A percentile compares a stretch with the other conserved stretches of the same genome.
phyloP scores from a whole-genome alignment of 1,140 invertebrate genomes.

The Drosophila elegans region DNA sequence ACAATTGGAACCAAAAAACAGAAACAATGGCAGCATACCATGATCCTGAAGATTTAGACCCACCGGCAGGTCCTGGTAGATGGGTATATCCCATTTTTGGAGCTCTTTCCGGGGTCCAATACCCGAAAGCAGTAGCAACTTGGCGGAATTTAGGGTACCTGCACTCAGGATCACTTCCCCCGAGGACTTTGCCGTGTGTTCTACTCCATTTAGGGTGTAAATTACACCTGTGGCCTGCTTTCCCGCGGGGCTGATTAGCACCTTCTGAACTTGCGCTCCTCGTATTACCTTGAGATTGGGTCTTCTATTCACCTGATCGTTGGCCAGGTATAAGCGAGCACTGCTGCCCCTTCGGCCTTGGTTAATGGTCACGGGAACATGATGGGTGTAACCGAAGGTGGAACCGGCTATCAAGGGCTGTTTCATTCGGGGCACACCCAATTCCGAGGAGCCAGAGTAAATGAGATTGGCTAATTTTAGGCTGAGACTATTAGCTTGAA shows the following conservation, averaged over 20 bases:
- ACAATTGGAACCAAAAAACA: conserved; percentile 34
- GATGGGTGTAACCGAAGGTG: conserved; percentile 71
- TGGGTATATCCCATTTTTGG: conserved; percentile 84
- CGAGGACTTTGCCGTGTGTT: background rate
- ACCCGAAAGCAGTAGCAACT: conserved; percentile 87
- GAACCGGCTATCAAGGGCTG: conserved; percentile 86
- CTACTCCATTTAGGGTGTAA: conserved; percentile 85
- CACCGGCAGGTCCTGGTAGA: conserved; percentile 87
- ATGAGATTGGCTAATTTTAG: conserved; percentile 85
- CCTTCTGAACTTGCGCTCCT: conserved; percentile 85
- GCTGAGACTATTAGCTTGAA: conserved; percentile 11
- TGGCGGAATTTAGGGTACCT: conserved; percentile 86
- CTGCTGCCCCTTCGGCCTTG: conserved; percentile 87
- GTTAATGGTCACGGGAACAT: conserved; percentile 86
- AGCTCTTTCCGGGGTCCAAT: conserved; percentile 84
- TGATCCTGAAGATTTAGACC: conserved; percentile 90
- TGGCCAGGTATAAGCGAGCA: conserved; percentile 86
- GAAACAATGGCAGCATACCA: conserved; percentile 78
- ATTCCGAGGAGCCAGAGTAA: conserved; percentile 33
- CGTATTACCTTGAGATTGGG: conserved; percentile 90
- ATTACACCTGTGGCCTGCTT: conserved; percentile 90
- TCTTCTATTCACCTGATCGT: conserved; percentile 87
- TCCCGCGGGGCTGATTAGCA: conserved; percentile 88
- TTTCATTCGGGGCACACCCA: conserved; percentile 86
- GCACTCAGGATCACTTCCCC: conserved; percentile 86